phyloP scores from a whole-genome alignment of 2,797 vertebrate species.

The Gastrophryne carolinensis region DNA sequence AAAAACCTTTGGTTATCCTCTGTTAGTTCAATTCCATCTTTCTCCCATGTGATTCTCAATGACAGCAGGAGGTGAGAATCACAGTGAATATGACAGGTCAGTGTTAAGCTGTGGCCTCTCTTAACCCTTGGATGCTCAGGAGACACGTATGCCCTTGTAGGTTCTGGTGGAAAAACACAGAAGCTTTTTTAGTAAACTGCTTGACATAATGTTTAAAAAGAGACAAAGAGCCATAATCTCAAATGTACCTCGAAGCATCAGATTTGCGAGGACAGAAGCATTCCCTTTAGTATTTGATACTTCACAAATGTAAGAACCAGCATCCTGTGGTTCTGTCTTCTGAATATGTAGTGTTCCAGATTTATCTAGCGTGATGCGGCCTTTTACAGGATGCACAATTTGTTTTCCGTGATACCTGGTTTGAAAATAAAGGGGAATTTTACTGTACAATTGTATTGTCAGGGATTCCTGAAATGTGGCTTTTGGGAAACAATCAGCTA shows the following conservation, averaged over 20 bases:
- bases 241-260: conserved; percentile 84
- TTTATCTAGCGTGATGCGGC: conserved; percentile 67
- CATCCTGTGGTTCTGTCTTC: conserved; percentile 71
- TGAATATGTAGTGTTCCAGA: conserved; percentile 86
- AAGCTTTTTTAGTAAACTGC: not conserved
- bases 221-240: not conserved
- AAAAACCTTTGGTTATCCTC: conserved; percentile 12
- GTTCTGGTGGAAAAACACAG: conserved; percentile 11
- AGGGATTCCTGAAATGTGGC: no score
- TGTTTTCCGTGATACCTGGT: conserved; percentile 83
- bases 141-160: conserved; percentile 77
- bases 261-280: conserved; percentile 74
- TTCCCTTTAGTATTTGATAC: conserved; percentile 82
- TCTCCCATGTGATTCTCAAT: conserved; percentile 87
- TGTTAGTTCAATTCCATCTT: conserved; percentile 51
- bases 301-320: conserved; percentile 83
- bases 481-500: no score
- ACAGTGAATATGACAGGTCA: conserved; percentile 82
- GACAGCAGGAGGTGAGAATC: conserved; percentile 81
- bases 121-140: conserved; percentile 78
- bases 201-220: not conserved
- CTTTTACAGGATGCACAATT: conserved; percentile 67
- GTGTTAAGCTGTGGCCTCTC: conserved; percentile 73
- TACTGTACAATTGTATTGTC: not conserved
- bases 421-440: not conserved